phyloP scores from a whole-genome alignment of 2,113 vertebrate genomes.

The Anolis sagrei region DNA sequence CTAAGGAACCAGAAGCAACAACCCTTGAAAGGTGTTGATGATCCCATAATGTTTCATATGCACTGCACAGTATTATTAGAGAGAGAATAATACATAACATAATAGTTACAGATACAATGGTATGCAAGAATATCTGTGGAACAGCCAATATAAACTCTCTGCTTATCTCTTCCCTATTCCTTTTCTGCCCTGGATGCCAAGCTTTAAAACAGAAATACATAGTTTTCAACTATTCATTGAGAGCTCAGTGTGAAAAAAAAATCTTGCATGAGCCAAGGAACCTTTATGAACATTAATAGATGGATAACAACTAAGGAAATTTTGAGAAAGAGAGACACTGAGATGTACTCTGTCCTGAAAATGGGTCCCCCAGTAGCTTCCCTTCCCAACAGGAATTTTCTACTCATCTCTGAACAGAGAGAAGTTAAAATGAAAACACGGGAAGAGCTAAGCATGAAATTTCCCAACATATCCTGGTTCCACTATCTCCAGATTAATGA shows the following conservation, averaged over 20 bases:
- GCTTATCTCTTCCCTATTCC: neutral
- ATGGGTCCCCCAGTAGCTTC: neutral
- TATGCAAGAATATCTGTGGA: conserved; percentile 6
- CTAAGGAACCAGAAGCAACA: conserved; percentile 14
- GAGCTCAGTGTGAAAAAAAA: too few relatives aligned
- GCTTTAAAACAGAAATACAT: neutral
- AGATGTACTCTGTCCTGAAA: too few relatives aligned
- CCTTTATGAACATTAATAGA: too few relatives aligned
- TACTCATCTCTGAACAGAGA: too few relatives aligned
- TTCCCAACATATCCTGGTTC: too few relatives aligned
- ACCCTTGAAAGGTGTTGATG: conserved; percentile 23
- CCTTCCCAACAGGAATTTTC: neutral
- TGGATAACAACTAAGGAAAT: neutral
- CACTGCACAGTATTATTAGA: neutral
- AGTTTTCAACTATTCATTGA: too few relatives aligned
- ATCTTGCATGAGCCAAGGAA: too few relatives aligned
- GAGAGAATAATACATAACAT: neutral
- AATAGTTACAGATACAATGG: neutral
- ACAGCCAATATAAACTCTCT: neutral
- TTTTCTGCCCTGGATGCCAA: neutral
- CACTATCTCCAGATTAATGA: too few relatives aligned
- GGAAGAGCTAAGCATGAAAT: too few relatives aligned
- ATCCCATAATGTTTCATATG: neutral
- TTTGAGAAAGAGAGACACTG: neutral
- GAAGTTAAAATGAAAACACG: too few relatives aligned